A percentile compares a stretch with the other conserved stretches of the same genome.
phyloP scores from a whole-genome alignment of 2,888 invertebrate species.

The Nomada hirtipes region DNA sequence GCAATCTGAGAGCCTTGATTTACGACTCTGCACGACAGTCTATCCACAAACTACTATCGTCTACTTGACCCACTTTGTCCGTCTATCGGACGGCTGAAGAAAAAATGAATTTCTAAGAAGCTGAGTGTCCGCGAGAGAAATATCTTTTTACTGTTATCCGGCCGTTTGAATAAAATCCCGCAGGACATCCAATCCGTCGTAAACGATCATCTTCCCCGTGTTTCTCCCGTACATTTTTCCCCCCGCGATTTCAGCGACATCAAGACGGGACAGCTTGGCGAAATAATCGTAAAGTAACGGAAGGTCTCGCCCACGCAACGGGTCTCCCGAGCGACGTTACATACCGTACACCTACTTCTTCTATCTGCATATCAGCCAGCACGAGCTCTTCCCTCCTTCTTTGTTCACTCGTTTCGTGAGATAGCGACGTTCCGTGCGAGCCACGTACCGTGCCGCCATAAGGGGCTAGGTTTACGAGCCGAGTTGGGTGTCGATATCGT shows the following conservation, averaged over 20 bases:
- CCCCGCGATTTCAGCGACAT: conserved; percentile 53
- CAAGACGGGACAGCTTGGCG: conserved; percentile 51
- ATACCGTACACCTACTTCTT: conserved; percentile 73
- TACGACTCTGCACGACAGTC: conserved; percentile 76
- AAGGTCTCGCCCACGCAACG: conserved; percentile 73
- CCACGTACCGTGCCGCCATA: conserved; percentile 64
- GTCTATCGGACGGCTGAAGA: no score
- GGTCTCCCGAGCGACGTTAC: conserved; percentile 61
- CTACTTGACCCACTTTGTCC: conserved; percentile 50
- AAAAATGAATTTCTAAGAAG: no score
- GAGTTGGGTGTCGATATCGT: conserved; percentile 68
- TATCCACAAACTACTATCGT: conserved; percentile 62
- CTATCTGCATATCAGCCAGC: conserved; percentile 71
- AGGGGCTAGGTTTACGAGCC: conserved; percentile 74
- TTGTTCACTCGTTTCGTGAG: conserved; percentile 57
- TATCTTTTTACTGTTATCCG: conserved; percentile 3
- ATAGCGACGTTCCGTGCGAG: conserved; percentile 67
- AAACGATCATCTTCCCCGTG: conserved; percentile 49
- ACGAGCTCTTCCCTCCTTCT: conserved; percentile 49
- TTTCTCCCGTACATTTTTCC: conserved; percentile 19
- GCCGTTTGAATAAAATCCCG: conserved; percentile 30
- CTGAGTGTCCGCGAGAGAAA: neutral
- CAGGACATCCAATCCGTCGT: conserved; percentile 49
- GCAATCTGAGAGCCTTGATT: conserved; percentile 81
- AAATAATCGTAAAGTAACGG: conserved; percentile 77